Evolutionary conservation across 2,113 vertebrate species (phyloP).

Genomic region (Chascanopsetta lugubris): DNA sequence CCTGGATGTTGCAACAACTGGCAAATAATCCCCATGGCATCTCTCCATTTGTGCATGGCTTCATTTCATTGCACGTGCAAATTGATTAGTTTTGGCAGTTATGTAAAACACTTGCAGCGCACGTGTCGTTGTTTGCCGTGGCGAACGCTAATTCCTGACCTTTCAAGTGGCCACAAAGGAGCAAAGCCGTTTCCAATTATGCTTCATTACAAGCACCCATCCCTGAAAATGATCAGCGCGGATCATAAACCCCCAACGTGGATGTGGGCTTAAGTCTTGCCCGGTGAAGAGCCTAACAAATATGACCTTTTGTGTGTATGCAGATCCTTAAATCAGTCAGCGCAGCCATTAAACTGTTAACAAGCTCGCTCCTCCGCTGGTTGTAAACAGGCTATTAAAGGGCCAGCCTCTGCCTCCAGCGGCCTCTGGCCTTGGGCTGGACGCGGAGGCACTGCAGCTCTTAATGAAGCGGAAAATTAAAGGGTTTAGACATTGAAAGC

Average conservation of each 20-base stretch:
- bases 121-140: constrained; percentile 50
- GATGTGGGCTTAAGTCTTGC: constrained; percentile 60
- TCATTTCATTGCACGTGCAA: constrained; percentile 4
- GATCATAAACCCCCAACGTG: constrained; percentile 71
- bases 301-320: constrained; percentile 72
- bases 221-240: constrained; percentile 68
- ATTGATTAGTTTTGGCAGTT: constrained; percentile 25
- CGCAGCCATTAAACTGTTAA: constrained; percentile 75
- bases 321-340: constrained; percentile 74
- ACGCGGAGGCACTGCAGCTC: constrained; percentile 67
- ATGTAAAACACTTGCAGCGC: constrained; percentile 23
- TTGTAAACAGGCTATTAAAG: constrained; percentile 79
- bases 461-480: constrained; percentile 84
- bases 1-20: not conserved
- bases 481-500: constrained; percentile 72
- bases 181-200: constrained; percentile 66
- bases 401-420: constrained; percentile 62
- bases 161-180: constrained; percentile 60
- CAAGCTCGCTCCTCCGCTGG: constrained; percentile 66
- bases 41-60: not conserved
- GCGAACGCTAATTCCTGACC: constrained; percentile 60
- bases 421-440: constrained; percentile 67
- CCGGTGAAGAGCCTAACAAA: constrained; percentile 66
- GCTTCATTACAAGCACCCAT: constrained; percentile 66
- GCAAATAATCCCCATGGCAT: not conserved